Percentiles rank a stretch among this genome's conserved stretches.
phyloP scores from a whole-genome alignment of 2,797 vertebrate species.

The Danio aesculapii region DNA sequence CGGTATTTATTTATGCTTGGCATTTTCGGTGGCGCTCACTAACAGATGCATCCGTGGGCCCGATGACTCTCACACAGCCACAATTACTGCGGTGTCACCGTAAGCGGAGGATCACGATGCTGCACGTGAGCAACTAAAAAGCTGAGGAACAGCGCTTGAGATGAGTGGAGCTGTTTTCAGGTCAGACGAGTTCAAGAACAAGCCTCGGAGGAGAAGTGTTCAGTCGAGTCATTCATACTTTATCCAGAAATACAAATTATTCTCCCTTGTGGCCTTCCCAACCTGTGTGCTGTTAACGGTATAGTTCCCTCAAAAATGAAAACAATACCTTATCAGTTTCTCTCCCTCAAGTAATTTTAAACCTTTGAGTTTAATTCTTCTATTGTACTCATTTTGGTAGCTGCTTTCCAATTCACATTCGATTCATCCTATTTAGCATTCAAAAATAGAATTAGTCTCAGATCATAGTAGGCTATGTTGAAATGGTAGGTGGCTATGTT shows the following conservation, averaged over 20 bases:
- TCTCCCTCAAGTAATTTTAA: too few species aligned
- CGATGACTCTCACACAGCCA: constrained; percentile 5
- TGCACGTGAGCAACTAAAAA: not conserved
- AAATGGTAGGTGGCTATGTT: too few species aligned
- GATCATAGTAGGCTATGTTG: too few species aligned
- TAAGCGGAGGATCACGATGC: constrained; percentile 10
- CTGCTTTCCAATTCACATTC: too few species aligned
- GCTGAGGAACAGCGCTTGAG: not conserved
- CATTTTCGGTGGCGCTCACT: constrained; percentile 32
- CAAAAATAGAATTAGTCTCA: too few species aligned
- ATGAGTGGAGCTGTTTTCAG: not conserved
- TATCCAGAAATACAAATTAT: not conserved
- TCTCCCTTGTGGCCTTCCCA: not conserved
- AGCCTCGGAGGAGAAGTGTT: constrained; percentile 1
- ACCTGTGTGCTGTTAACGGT: too few species aligned
- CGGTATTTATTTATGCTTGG: constrained; percentile 39
- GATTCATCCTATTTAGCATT: too few species aligned
- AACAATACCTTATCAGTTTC: too few species aligned
- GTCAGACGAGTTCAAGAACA: not conserved
- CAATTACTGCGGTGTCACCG: not conserved
- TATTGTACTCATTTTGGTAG: too few species aligned
- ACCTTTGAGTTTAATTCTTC: too few species aligned
- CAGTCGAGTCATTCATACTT: not conserved
- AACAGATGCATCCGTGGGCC: constrained; percentile 33
- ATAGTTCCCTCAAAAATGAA: too few species aligned